Base-by-base conservation (phyloP, 2,113 vertebrate genomes). In the Sialia sialis region DNA sequence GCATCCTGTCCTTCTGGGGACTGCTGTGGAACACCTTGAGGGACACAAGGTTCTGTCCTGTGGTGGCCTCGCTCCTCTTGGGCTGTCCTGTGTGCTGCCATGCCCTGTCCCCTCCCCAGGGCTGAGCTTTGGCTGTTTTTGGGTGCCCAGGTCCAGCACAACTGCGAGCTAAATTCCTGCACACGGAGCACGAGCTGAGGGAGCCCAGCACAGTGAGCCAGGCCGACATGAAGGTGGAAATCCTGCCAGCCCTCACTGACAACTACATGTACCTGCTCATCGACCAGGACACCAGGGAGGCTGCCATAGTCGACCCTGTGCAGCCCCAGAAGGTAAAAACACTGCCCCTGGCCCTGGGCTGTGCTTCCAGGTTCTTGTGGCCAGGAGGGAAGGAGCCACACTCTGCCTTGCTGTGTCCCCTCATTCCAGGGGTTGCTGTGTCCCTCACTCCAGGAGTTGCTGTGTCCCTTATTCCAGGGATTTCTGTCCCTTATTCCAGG, bases 231-330 rank as follows among this genome's bases (percentile, higher is more conserved):
- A 99, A 97, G 98, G 89, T 99, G 20, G 98, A 99, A 94, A 87
- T 99, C 5, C 96, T 99, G 18, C 99, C 99, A 1, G 99, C 99
- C 4, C 98, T 99, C 84, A 98, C 98, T 4, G 99, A 99, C 97
- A 99, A 99, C 97, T 99, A 99, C 97, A 99, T 99, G 99, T 99
- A 99, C 96, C 98, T 99, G 17, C 97, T 99, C 70, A 98, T 99
- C 1, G 99, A 99, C 7, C 97, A 97, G 62, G 98, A 99, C 56
- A 98, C 98, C 19, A 98, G 86, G 90, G 99, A 99, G 92, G 99
- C 99, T 4, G 99, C 99, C 14, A 95, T 99, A 1, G 98, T 99
- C 4, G 99, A 99, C 77, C 99, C 99, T 0, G 99, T 99, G 87
- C 99, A 99, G 80, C 99, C 99, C 16, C 97, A 98, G 66, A 99